Base-by-base conservation (phyloP, 37 sponge, comb jelly and placozoan genomes). In the Chondrosia reniformis region DNA sequence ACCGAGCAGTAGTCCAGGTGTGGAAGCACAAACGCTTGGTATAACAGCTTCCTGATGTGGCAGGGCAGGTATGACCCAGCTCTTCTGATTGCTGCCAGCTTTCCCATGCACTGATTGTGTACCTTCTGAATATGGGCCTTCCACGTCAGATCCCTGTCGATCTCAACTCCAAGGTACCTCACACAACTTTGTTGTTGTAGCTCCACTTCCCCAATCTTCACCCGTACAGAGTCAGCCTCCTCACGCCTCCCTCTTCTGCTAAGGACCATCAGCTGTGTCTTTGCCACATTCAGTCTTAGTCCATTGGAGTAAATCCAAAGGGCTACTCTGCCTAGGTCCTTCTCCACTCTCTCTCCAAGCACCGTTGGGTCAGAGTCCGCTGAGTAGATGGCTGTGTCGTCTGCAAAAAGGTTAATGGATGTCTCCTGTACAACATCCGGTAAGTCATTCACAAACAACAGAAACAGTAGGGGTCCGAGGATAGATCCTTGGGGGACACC, bases 401-500 rank as follows among this genome's bases (percentile, higher is more conserved):
- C 79, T 37, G 79, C 79, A 79, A 46, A 79, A 30, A 79, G 64
- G 54, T 63, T 39, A 28, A 63, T 40, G 45, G 9, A n/a, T 1
- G 36, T 43, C 6, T n/a, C 30, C 64, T 63, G 5, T 1, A 79
- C 46, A 63, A 63, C 79, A 36, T 64, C 33, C 19, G 66, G 66
- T 13, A 79, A 25, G 46, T 79, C 79, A 42, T 79, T 79, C 33
- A 79, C 46, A 41, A 65, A 79, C 13, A 79, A 28, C 19, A 64
- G 24, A 63, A 79, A 79, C 10, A 79, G 66, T 27, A 79, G 33
- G 13, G 65, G 79, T 3, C 79, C 45, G 0, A 79, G 46, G 30
- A 63, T 79, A 43, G 66, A 79, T 4, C 79, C 79, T 33, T 63
- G 79, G 66, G 79, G 79, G 34, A 63, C 79, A 44, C 79, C 66